phyloP scores from a whole-genome alignment of 2,797 vertebrate genomes.

The Parauchenoglanis ngamensis region DNA sequence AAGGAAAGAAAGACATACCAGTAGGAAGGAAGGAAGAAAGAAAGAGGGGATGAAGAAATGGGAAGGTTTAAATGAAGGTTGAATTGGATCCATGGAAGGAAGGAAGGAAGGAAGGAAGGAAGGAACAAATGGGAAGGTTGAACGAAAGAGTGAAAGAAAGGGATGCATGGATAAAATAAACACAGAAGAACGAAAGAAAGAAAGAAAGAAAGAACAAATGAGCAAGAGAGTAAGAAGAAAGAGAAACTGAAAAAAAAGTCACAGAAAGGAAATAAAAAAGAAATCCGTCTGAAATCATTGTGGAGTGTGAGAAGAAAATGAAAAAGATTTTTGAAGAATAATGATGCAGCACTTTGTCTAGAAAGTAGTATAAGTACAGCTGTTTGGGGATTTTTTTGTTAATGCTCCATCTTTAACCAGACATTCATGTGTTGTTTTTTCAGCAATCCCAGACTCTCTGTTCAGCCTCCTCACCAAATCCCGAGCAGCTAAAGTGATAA shows the following conservation, averaged over 20 bases:
- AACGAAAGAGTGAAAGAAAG: not conserved
- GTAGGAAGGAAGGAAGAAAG: not conserved
- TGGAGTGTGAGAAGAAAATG: not conserved
- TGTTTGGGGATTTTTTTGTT: not conserved
- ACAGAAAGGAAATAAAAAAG: not conserved
- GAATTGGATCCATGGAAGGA: not conserved
- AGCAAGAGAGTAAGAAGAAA: not conserved
- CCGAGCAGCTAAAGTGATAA: constrained; percentile 92
- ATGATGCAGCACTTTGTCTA: not conserved
- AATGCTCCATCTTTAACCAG: not conserved
- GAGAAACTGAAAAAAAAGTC: not conserved
- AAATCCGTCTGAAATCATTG: not conserved
- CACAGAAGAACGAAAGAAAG: not conserved
- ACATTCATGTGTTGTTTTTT: not conserved
- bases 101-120: not conserved
- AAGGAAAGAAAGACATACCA: not conserved
- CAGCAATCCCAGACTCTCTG: constrained; percentile 90
- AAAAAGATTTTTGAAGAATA: not conserved
- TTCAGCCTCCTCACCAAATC: constrained; percentile 97
- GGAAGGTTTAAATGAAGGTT: not conserved
- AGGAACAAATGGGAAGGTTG: not conserved
- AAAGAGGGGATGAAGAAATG: not conserved
- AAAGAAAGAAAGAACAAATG: not conserved
- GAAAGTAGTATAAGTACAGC: not conserved
- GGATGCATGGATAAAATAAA: not conserved